Base-by-base conservation (phyloP, 2,888 invertebrate genomes). In the Euplexia lucipara region DNA sequence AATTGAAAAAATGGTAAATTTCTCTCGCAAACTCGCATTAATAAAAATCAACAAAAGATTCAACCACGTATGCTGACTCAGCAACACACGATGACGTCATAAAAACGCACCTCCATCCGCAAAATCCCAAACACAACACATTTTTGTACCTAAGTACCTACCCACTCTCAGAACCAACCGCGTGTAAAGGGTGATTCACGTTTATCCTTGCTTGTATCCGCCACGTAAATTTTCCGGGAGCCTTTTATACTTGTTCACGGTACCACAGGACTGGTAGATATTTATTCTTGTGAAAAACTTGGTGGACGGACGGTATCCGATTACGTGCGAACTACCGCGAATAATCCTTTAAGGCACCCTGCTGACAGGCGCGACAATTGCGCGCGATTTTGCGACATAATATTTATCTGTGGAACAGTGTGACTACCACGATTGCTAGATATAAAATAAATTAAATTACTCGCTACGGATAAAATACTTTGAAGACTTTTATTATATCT, bases 241-340 rank as follows among this genome's bases (percentile, higher is more conserved):
- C 42, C 54, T 65, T 79, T 76, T 71, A 49, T 75, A 65, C 39
- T 47, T 39, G 30, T 45, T 49, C 35, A 53, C 48, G n/a, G 34
- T 18, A 61, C 62, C 53, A 39, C 32, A 52, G 52, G 39, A 1
- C 34, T 44, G 3, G 41, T 51, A 42, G 60, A 20, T 56, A 57
- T 57, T 68, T 54, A 70, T 67, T 48, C 47, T 69, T 39, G 45
- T 60, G 54, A 42, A 74, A 71, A 56, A 42, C 10, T 48, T 53
- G 8, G 26, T 22, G 20, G n/a, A 37, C 20, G 39, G 12, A 12
- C 45, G 16, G 37, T 51, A 37, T 68, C 54, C 45, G 45, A 51
- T 41, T 35, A 37, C 35, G 45, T 42, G 51, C 45, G 20, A 30
- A 22, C 45, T 18, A 18, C 45, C 59, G 51, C 39, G 51, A 35